Evolutionary conservation across 1,140 invertebrate genomes (phyloP), one percentile per base, ranked within the genome.

Genomic region (Rhynchophorus ferrugineus): DNA sequence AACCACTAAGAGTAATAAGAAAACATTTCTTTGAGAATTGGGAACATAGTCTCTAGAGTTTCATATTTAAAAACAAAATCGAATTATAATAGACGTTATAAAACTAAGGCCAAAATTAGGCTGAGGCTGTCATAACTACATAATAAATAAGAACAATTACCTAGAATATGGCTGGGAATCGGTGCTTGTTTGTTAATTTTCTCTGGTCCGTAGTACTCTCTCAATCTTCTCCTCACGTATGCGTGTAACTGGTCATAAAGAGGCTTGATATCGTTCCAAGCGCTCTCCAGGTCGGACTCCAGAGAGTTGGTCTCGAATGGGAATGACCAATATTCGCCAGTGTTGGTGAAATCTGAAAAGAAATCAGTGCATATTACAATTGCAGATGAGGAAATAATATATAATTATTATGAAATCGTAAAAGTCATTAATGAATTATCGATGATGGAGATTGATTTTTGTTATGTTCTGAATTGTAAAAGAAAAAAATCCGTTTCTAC

Each of bases 221-320:
- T 76, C 13, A 97, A 73, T 65, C 87, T 86, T 49, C 83, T 79
- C 18, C 92, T 77, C 0, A 95, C 84, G 69, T 95, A 97, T 3
- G 91, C 84, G 61, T 96, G 93, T 0, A 97, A 70, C 48, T 89
- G 78, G 54, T 91, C 82, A 64, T 96, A 96, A 0, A 97, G 70
- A 0, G 91, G 92, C 39, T 81, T 80, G 11, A 95, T 78, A 69
- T 85, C 79, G 56, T 86, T 78, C 86, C 89, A 93, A 16, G 90
- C 79, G 44, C 82, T 78, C 47, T 89, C 85, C 16, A 92, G 67
- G 58, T 94, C 88, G 39, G 81, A 71, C 34, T 82, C 76, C 57
- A 92, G 81, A 38, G 81, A 78, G 0, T 72, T 68, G 0, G 81
- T 81, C 62, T 92, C 89, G 58, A 90, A 92, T 0, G 83, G 84